Conservation (phyloP, 2,888 invertebrate species). For the Amblyjoppa fuscipennis region DNA sequence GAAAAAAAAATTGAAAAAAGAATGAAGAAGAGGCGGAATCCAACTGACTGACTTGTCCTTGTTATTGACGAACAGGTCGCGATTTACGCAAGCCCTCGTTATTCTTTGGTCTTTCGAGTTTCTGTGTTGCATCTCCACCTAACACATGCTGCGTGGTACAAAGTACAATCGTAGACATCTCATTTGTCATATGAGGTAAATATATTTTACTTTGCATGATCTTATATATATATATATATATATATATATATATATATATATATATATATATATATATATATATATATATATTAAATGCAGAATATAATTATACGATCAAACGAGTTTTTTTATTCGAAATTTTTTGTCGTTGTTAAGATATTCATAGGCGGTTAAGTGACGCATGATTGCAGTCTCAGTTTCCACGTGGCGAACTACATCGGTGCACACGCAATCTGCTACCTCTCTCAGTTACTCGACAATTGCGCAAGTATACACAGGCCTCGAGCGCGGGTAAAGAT, state of each 20-base stretch:
- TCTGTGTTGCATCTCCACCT: not conserved
- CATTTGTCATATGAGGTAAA: slow-evolving; percentile 9
- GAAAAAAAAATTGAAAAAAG: slow-evolving; percentile 12
- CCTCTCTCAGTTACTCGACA: slow-evolving; percentile 52
- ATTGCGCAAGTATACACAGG: slow-evolving; percentile 56
- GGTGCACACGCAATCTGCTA: slow-evolving; percentile 59
- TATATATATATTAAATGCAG: not conserved
- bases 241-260: not conserved
- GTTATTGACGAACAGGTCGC: slow-evolving; percentile 7
- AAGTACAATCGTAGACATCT: slow-evolving; percentile 40
- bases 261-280: no score
- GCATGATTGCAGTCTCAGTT: slow-evolving; percentile 24
- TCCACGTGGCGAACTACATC: slow-evolving; percentile 55
- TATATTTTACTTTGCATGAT: slow-evolving; percentile 6
- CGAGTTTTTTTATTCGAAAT: slow-evolving; percentile 1
- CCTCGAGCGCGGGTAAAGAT: slow-evolving; percentile 35
- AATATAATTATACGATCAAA: not conserved
- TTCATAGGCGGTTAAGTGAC: slow-evolving; percentile 12
- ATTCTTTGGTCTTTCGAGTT: slow-evolving; percentile 19
- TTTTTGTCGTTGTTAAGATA: not conserved
- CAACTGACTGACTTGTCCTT: slow-evolving; percentile 4
- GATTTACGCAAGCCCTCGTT: slow-evolving; percentile 39
- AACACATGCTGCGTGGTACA: slow-evolving; percentile 27
- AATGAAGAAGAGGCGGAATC: slow-evolving; percentile 5
- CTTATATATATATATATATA: not conserved